phyloP scores from a whole-genome alignment of 2,797 vertebrate genomes.

The Siniperca undulata region DNA sequence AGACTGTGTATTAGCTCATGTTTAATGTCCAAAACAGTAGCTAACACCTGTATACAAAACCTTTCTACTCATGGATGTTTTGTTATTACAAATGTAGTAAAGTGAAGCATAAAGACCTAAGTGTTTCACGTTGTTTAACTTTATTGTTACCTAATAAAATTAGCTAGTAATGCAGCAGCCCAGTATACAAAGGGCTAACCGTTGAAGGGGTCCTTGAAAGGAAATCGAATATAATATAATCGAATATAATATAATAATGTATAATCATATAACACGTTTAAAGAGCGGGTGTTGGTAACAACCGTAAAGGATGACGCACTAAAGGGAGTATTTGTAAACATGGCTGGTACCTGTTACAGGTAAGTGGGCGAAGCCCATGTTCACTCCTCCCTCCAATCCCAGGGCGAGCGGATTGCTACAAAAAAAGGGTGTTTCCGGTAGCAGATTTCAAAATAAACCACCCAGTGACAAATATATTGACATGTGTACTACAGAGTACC shows the following conservation, averaged over 20 bases:
- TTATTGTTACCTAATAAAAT: not conserved
- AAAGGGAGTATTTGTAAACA: not conserved
- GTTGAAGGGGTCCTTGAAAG: not conserved
- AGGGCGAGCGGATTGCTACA: accelerated
- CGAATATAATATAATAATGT: no score
- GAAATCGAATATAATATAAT: no score
- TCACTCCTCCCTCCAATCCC: conserved; percentile 27
- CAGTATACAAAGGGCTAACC: not conserved
- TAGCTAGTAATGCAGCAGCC: not conserved
- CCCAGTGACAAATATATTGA: accelerated
- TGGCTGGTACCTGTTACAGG: conserved; percentile 26
- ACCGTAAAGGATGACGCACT: not conserved
- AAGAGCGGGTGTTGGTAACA: not conserved
- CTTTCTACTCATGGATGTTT: not conserved
- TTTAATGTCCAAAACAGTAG: not conserved
- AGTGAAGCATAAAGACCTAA: not conserved
- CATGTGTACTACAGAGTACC: accelerated
- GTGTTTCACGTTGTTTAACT: not conserved
- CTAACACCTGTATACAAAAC: not conserved
- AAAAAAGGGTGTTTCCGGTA: not conserved
- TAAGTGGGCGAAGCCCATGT: not conserved
- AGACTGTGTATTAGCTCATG: not conserved
- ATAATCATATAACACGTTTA: no score
- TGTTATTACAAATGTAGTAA: not conserved
- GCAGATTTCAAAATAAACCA: conserved; percentile 39